Evolutionary conservation across 2,888 invertebrate species (phyloP).

Genomic region (Epirrita christyi): DNA sequence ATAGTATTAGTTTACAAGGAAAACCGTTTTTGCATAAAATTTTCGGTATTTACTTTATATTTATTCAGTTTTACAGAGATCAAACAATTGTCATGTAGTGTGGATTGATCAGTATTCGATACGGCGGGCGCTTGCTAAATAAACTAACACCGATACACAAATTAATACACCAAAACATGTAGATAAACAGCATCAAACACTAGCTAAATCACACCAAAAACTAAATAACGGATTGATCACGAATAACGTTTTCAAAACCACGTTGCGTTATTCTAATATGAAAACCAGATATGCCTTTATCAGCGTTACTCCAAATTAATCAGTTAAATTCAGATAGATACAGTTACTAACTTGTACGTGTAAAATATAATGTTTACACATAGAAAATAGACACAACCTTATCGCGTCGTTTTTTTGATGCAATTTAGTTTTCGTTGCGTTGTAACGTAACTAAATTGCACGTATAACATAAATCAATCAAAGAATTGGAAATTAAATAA

Average conservation of each 20-base stretch:
- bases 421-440: constrained; percentile 9
- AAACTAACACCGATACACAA: constrained; percentile 56
- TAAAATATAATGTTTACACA: constrained; percentile 3
- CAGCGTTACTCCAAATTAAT: neutral
- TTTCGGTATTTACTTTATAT: neutral
- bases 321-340: neutral
- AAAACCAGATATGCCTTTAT: constrained; percentile 2
- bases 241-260: constrained; percentile 1
- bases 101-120: constrained; percentile 45
- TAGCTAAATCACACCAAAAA: constrained; percentile 5
- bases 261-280: neutral
- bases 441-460: no score
- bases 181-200: constrained; percentile 1
- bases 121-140: constrained; percentile 47
- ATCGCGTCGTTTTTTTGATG: constrained; percentile 23
- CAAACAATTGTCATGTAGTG: neutral
- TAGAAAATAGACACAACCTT: constrained; percentile 28
- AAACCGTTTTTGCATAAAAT: neutral
- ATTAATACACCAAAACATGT: constrained; percentile 28
- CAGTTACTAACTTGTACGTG: constrained; percentile 4
- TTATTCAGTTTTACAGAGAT: neutral
- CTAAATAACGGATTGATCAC: neutral
- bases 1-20: neutral
- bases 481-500: neutral
- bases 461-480: no score